phyloP scores from a whole-genome alignment of 1,140 invertebrate species.

The Calosoma granatense region DNA sequence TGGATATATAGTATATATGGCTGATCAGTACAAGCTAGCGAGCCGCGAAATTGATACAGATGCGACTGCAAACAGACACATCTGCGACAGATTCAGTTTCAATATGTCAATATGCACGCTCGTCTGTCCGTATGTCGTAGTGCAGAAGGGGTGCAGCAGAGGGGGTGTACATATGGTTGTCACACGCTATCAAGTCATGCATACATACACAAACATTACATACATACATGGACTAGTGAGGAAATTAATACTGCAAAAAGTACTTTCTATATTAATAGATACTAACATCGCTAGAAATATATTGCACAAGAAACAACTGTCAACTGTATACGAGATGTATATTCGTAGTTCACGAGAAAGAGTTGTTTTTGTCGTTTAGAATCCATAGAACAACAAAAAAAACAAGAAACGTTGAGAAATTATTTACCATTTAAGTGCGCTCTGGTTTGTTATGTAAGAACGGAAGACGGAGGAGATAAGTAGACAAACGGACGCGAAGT shows the following conservation, averaged over 20 bases:
- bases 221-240: background rate
- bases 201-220: background rate
- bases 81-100: background rate
- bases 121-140: background rate
- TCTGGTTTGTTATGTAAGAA: background rate
- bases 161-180: no score
- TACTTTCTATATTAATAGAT: background rate
- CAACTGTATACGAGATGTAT: no score
- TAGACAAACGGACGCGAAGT: constrained; percentile 11
- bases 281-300: no score
- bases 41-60: constrained; percentile 8
- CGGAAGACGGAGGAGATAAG: background rate
- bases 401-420: background rate
- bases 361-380: background rate
- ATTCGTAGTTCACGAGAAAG: no score
- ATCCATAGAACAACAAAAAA: background rate
- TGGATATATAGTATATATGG: background rate
- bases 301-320: no score
- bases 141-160: no score
- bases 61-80: background rate
- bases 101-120: background rate
- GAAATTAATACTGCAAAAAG: background rate
- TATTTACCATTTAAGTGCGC: background rate
- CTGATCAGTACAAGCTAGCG: no score
- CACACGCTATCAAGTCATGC: no score